Percentiles rank a stretch among this genome's conserved stretches.
Evolutionary conservation across 64 coral and sea anemone species (phyloP).

Genomic region (Catalaphyllia jardinei): DNA sequence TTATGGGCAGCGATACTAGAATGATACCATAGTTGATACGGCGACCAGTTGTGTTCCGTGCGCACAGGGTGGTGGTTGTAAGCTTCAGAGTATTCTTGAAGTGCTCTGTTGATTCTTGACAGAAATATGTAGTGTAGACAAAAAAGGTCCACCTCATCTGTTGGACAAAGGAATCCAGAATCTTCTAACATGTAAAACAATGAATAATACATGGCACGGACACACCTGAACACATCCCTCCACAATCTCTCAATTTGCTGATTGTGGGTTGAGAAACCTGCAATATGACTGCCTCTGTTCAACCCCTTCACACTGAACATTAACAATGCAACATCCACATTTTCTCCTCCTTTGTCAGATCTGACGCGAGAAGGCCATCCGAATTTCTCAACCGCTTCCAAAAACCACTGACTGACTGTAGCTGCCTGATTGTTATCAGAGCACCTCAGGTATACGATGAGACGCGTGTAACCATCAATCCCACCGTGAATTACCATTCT

Average conservation of each 20-base stretch:
- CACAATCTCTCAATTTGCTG: too few species aligned
- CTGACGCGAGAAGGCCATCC: conserved; percentile 40
- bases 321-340: conserved; percentile 40
- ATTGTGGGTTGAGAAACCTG: too few species aligned
- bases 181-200: too few species aligned
- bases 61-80: conserved; percentile 47
- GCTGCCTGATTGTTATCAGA: conserved; percentile 59
- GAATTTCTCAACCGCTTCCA: too few species aligned
- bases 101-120: too few species aligned
- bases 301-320: conserved; percentile 45
- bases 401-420: conserved; percentile 29
- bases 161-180: too few species aligned
- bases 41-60: conserved; percentile 48
- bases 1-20: too few species aligned
- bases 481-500: conserved; percentile 30
- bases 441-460: conserved; percentile 55
- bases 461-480: conserved; percentile 18
- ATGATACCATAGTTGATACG: conserved; percentile 13
- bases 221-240: too few species aligned
- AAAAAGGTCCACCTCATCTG: too few species aligned
- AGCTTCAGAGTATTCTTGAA: conserved; percentile 21
- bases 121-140: too few species aligned
- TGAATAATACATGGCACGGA: too few species aligned
- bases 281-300: too few species aligned
- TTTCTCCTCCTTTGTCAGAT: conserved; percentile 50